Base-by-base conservation (phyloP, 1,140 invertebrate species). In the Drosophila littoralis region DNA sequence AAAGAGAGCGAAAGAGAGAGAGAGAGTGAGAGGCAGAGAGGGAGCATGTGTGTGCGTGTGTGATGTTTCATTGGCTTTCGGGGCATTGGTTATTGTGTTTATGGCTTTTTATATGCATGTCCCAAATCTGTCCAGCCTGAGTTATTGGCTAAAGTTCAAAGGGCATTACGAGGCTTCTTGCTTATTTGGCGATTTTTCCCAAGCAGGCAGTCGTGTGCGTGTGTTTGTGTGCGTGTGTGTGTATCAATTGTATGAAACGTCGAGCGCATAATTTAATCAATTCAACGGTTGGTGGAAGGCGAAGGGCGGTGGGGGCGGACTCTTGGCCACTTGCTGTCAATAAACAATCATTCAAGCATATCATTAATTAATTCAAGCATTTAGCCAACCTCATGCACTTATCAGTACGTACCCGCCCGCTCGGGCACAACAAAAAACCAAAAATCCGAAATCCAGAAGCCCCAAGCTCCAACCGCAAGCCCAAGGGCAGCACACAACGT, bases 321-420 rank as follows among this genome's bases (percentile, higher is more conserved):
- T 28, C 22, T 1, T 17, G 22, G 28, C 28, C 13, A 28, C 4
- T 28, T 28, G 28, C 33, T 28, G 61, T 69, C 85, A 88, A 82
- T 82, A 82, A 86, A 89, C 84, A 88, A 88, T 88, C 83, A 88
- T 89, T 89, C 80, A 71, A 79, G 80, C 81, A 79, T 84, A 83
- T 86, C 82, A 86, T 86, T 86, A 86, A 86, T 86, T 86, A 86
- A 86, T 86, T 86, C 83, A 76, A 73, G 42, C 82, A 81, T 85
- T 85, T 85, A 84, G 75, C 75, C 81, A 72, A 85, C 81, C 74
- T 64, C 82, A 83, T 74, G 70, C 70, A 67, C 63, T 67, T 65
- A 57, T 36, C 52, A 51, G 58, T 63, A 54, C 69, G 61, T 22
- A 22, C 22, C 2, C 22, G 22, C 22, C 22, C 54, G 0, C 22